These are phyloP conservation scores for Belonocnema kinseyi DNA, from an alignment of 1,140 invertebrate species.

Conservation along the genomic window DNA sequence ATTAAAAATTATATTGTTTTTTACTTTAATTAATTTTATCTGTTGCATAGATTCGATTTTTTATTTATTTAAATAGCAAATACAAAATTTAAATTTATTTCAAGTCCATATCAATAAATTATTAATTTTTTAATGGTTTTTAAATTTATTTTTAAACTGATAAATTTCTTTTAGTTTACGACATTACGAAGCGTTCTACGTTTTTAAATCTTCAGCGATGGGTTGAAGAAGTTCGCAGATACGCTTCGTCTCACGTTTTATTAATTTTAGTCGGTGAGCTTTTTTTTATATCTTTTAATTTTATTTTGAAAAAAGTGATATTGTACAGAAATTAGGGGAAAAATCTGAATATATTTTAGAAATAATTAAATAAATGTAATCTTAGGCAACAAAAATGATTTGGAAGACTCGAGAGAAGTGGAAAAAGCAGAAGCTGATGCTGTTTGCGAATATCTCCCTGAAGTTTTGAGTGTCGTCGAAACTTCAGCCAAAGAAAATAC, in stretches of 20 bases:
- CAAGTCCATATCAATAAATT: no score
- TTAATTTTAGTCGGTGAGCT: constrained; percentile 89
- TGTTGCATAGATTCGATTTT: not conserved
- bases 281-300: constrained; percentile 29
- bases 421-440: constrained; percentile 88
- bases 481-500: constrained; percentile 96
- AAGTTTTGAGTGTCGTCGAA: constrained; percentile 90
- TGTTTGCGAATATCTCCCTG: constrained; percentile 88
- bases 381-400: constrained; percentile 90
- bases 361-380: constrained; percentile 30
- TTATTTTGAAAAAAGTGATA: not conserved
- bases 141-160: not conserved
- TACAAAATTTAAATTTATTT: no score
- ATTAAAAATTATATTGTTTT: not conserved
- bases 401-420: constrained; percentile 88
- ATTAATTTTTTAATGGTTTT: not conserved
- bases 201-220: constrained; percentile 93
- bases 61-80: no score
- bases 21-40: not conserved
- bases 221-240: constrained; percentile 95
- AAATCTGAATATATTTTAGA: constrained; percentile 1
- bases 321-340: not conserved
- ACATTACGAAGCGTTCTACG: constrained; percentile 93
- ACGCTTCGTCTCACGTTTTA: constrained; percentile 93
- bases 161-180: constrained; percentile 83